Base-by-base conservation (phyloP, 1,140 invertebrate genomes). In the Drosophila grimshawi region DNA sequence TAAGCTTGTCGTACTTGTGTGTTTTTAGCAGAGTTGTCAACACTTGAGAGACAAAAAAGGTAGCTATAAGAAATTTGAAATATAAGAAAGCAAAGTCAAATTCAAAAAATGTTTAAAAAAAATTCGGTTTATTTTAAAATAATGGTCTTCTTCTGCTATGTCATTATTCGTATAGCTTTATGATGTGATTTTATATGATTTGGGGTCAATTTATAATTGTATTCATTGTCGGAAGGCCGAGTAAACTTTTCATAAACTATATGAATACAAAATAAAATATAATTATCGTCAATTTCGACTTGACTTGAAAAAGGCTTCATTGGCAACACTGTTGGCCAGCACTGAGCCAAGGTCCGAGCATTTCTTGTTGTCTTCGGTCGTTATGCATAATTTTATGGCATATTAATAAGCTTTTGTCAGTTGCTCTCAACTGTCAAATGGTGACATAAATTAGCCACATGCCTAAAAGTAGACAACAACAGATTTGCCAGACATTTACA, bases 401-500 rank as follows among this genome's bases (percentile, higher is more conserved):
- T 59, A 52, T 52, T 57, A 51, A 70, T 75, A 62, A 74, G 76
- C 74, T 76, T 73, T 55, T 60, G 66, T 73, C 73, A 81, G 55
- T 64, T 74, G 67, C 72, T 73, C 76, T 62, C 60, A 68, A 64
- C 61, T 61, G 56, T 49, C 48, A 51, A 52, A 63, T 43, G 11
- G 35, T 30, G 33, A 64, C 64, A 69, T 67, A 78, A 71, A 74
- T 79, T 76, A 65, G n/a, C 27, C 11, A 5, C 43, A 37, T 56
- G 72, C 82, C 80, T 53, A 61, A 86, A 88, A 88, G 83, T 77
- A 82, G 71, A 62, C 85, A 73, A 27, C 33, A 55, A 0, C 7
- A 56, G 67, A 77, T 86, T 79, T 51, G 37, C 45, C 49, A 52
- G 51, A 52, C 32, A 63, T 78, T 67, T 68, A 5, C 43, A 59